Evolutionary conservation across 2,797 vertebrate genomes (phyloP).

Genomic region (Phataginus tetradactyla): DNA sequence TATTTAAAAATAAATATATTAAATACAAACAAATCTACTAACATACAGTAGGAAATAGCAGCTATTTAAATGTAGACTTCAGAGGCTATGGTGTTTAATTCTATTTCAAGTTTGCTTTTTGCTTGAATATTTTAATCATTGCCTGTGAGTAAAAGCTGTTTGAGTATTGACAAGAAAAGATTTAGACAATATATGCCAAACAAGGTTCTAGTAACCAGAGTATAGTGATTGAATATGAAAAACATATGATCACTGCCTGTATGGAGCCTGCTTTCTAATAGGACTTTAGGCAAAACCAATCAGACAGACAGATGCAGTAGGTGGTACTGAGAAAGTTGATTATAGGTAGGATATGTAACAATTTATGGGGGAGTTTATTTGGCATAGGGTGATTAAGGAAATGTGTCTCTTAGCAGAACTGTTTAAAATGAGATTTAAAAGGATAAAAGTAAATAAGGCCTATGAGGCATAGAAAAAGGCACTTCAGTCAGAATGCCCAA

Average conservation of each 20-base stretch:
- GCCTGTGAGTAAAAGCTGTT: not conserved
- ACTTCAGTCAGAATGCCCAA: not conserved
- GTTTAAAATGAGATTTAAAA: not conserved
- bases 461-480: not conserved
- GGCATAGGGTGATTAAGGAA: not conserved
- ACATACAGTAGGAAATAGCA: not conserved
- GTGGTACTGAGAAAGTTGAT: too few relatives aligned
- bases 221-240: not conserved
- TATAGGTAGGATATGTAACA: not conserved
- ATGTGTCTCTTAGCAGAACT: not conserved
- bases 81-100: not conserved
- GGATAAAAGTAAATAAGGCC: not conserved
- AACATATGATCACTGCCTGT: fast-evolving
- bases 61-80: not conserved
- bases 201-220: not conserved
- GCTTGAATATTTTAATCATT: not conserved
- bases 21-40: too few relatives aligned
- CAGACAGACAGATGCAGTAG: fast-evolving
- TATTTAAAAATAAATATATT: too few relatives aligned
- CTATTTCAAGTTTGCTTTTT: not conserved
- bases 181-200: not conserved
- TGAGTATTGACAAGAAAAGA: not conserved
- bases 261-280: not conserved
- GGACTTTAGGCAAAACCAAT: not conserved
- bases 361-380: not conserved